These are phyloP conservation scores for Tribolium madens DNA, from an alignment of 1,140 invertebrate species.

Conservation along the genomic window DNA sequence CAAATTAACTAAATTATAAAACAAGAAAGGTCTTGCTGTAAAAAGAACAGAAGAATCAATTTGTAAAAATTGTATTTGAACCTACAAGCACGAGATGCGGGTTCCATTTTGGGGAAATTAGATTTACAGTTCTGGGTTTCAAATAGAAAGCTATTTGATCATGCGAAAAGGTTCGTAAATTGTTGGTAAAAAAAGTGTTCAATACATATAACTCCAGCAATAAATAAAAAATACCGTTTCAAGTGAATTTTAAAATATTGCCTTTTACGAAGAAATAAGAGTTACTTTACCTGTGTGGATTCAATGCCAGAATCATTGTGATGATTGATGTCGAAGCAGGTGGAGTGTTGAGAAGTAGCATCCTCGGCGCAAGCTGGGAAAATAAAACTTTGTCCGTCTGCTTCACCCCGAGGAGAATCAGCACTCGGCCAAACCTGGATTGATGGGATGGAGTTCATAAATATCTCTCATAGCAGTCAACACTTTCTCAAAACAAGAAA, in stretches of 20 bases:
- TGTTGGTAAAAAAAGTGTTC: not conserved
- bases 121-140: not conserved
- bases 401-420: conserved; percentile 77
- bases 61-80: not conserved
- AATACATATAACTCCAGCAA: not conserved
- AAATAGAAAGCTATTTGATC: not conserved
- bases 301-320: conserved; percentile 75
- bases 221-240: not conserved
- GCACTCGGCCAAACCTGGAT: conserved; percentile 69
- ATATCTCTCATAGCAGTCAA: not conserved
- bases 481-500: not conserved
- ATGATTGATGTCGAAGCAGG: conserved; percentile 64
- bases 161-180: not conserved
- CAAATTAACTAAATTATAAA: not conserved
- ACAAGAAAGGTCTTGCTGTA: not conserved
- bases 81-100: not conserved
- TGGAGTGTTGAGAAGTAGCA: conserved; percentile 62
- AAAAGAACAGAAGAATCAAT: not conserved
- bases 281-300: conserved; percentile 72
- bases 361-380: conserved; percentile 71
- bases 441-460: conserved; percentile 20
- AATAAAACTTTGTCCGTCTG: conserved; percentile 76
- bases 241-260: too few species aligned
- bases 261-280: too few species aligned
- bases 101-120: not conserved